Evolutionary conservation across 2,888 invertebrate genomes (phyloP), one percentile per base, ranked within the genome.

Genomic region (Trachelus tabidus): DNA sequence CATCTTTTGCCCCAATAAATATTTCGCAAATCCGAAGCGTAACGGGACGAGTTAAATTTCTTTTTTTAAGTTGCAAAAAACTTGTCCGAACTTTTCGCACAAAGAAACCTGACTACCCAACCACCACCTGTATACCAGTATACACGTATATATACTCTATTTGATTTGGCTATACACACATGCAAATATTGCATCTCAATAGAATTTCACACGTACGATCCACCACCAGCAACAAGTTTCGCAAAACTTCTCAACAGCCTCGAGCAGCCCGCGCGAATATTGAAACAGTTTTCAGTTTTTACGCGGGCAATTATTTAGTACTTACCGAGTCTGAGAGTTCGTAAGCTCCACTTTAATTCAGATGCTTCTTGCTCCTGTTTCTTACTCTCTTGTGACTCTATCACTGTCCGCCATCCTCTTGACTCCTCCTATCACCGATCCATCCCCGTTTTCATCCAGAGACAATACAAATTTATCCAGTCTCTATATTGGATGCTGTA

Each of bases 171-270:
- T 56, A 56, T 56, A 56, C 56, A 56, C 23, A 56, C 56, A 9
- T 56, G 56, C 56, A 23, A 56, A 56, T 23, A 56, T 56, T 56
- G 56, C 56, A 23, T 56, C 56, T 15, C 56, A 56, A 56, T 56
- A 23, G 9, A 23, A 56, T 23, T 9, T 9, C 56, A 9, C 56
- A 56, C 56, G 56, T 56, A 56, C 56, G 6, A 23, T 56, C 56
- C 56, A 56, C 56, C 3, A 56, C 56, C 23, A 9, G 56, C 56
- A 56, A 56, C 56, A 56, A 56, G 56, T 56, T 56, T 56, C 56
- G 56, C 56, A 56, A 56, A 56, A 84, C 85, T 84, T 87, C 83
- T 80, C 76, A 30, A 76, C 79, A 75, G 76, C 76, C 77, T 79
- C 80, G 77, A 31, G 77, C 80, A 76, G 71, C 77, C 73, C 77